Base-by-base conservation (phyloP, 2,797 vertebrate genomes). In the Morus bassanus region DNA sequence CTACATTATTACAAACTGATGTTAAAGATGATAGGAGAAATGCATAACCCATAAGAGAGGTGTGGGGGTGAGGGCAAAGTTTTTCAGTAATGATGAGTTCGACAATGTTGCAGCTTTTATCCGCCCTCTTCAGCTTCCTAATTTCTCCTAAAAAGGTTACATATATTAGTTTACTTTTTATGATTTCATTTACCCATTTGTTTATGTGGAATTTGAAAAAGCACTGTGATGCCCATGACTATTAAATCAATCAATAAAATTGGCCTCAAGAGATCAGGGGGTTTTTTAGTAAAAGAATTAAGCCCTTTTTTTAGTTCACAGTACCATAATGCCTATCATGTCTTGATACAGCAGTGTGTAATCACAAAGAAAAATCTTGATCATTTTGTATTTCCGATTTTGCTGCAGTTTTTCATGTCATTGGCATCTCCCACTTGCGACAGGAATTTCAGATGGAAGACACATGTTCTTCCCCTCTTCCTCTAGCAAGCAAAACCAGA, bases 381-480 rank as follows among this genome's bases (percentile, higher is more conserved):
- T 37, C 0, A 8, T 79, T 96, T 89, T 81, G 23, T 78, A 61
- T 85, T 94, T 73, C 76, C 76, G 41, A 37, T 80, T 91, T 91
- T 16, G 15, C 27, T 74, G 56, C 59, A 91, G 43, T 89, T 92
- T 67, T 70, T 91, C 12, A 27, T 48, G 54, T 53, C 46, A 70
- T 54, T 75, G 43, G 15, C 23, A 88, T 67, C 11, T 13, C 50
- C 53, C 51, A 64, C 24, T 79, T 80, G 94, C 1, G 37, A 57
- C 11, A 76, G 18, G 35, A 89, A 95, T 95, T 93, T 94, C 83
- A 88, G 54, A 78, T 21, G 11, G 31, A 89, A 67, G 35, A 35
- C 81, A 43, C 67, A 45, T 70, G 28, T 96, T 95, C 18, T 4
- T 89, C 51, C 41, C 16, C 9, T 68, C 77, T 94, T 97, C 64